A percentile compares a stretch with the other conserved stretches of the same genome.
Conservation (phyloP, 2,113 vertebrate genomes). For the Macrotus californicus region DNA sequence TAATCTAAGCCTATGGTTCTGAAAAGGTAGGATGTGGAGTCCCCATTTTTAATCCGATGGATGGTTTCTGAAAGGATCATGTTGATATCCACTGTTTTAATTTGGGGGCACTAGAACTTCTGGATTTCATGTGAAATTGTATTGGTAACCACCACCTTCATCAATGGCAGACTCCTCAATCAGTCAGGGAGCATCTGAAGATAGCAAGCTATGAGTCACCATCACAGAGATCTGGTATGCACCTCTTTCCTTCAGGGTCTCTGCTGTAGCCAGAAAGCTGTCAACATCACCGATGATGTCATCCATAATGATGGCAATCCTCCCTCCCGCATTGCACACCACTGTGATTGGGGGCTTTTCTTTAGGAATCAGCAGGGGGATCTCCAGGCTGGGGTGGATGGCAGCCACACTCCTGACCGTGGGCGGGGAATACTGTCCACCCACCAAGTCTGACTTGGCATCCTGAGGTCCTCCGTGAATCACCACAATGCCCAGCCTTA, state of each 20-base stretch:
- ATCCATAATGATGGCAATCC: slow-evolving; percentile 98
- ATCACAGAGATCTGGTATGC: slow-evolving; percentile 98
- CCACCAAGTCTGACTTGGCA: slow-evolving; percentile 95
- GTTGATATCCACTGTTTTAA: slow-evolving; percentile 98
- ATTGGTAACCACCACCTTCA: slow-evolving; percentile 97
- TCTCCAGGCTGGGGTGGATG: slow-evolving; percentile 96
- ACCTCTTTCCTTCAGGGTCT: slow-evolving; percentile 95
- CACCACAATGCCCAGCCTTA: slow-evolving; percentile 92
- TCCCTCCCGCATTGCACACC: slow-evolving; percentile 96
- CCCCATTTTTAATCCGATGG: slow-evolving; percentile 96
- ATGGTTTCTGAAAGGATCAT: slow-evolving; percentile 98
- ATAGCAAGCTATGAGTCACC: slow-evolving; percentile 95
- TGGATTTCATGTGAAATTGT: slow-evolving; percentile 97
- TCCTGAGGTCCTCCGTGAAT: slow-evolving; percentile 98
- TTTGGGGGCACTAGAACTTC: slow-evolving; percentile 98
- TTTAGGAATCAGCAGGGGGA: slow-evolving; percentile 97
- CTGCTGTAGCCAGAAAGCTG: slow-evolving; percentile 94
- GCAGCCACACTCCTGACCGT: slow-evolving; percentile 89
- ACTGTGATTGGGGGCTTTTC: slow-evolving; percentile 99
- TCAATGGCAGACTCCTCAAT: slow-evolving; percentile 97
- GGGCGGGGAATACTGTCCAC: slow-evolving; percentile 94
- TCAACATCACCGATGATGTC: slow-evolving; percentile 98
- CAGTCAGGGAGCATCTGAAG: slow-evolving; percentile 92
- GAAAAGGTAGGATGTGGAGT: slow-evolving; percentile 98
- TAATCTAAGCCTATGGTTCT: slow-evolving; percentile 96